Conservation (phyloP, 2,113 vertebrate genomes). For the Trinectes maculatus region DNA sequence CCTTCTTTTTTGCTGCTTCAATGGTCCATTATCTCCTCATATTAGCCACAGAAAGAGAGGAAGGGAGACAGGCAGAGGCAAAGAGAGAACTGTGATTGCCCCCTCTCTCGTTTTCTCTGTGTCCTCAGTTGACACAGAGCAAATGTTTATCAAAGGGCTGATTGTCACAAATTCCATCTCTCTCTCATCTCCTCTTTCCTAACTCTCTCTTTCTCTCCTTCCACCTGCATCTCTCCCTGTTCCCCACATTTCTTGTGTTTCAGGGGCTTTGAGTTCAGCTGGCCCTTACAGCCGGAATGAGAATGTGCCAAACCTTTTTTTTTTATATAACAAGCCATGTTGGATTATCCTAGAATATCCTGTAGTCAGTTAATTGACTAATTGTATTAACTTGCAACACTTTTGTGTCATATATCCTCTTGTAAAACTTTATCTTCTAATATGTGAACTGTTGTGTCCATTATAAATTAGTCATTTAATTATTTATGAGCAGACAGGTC, state of each 20-base stretch:
- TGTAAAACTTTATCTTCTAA: background rate
- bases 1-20: constrained; percentile 48
- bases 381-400: background rate
- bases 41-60: constrained; percentile 41
- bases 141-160: constrained; percentile 54
- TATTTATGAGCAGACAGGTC: background rate
- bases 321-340: background rate
- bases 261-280: constrained; percentile 53
- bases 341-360: background rate
- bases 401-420: no score
- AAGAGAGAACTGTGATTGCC: constrained; percentile 21
- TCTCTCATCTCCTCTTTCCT: constrained; percentile 20
- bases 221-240: background rate
- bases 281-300: background rate
- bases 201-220: constrained; percentile 6
- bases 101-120: constrained; percentile 1
- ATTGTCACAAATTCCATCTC: constrained; percentile 55
- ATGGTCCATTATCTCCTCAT: constrained; percentile 62
- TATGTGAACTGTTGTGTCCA: background rate
- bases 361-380: background rate
- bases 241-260: constrained; percentile 44
- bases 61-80: background rate
- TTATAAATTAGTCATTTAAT: no score
- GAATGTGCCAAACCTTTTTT: background rate
- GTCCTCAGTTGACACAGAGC: constrained; percentile 43